Base-by-base conservation (phyloP, 2,888 invertebrate species). In the Hydropsyche betteni region DNA sequence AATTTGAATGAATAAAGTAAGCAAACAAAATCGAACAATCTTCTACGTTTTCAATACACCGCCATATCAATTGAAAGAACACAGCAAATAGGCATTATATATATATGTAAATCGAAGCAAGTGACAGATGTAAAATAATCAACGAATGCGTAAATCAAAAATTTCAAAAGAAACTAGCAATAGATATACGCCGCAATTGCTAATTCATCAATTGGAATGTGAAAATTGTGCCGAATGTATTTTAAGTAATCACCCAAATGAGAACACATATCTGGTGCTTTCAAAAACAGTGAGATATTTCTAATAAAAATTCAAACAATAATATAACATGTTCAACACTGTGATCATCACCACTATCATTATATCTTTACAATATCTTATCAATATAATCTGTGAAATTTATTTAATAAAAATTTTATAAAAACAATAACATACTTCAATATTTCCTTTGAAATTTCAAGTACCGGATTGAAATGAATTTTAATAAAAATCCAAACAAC, bases 181-280 rank as follows among this genome's bases (percentile, higher is more conserved):
- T 44, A 4, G 44, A 44, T 8, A 44, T 44, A 44, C 6, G 10
- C 10, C 44, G 44, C 44, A 8, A 44, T 8, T 44, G 44, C 10
- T 44, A 8, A 44, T 10, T 44, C 44, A 44, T 44, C 44, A 44
- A 44, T 36, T 70, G 1, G 16, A 70, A 38, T 53, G 70, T 53
- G 51, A 70, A 70, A 70, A 70, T 70, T 70, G 70, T 70, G 70
- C 70, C 70, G 51, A 53, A 70, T 55, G 12, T 55, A 12, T 55
- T 64, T 51, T 53, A 53, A 70, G 44, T 51, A 70, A 70, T 53
- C 70, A 70, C 70, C 70, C 53, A 52, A 53, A 53, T 70, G 52
- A 70, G 70, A 70, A 70, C 70, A 70, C 70, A 70, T 70, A 70
- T 53, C 33, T 70, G 70, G 70, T 70, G 70, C 70, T 70, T 69